Percentiles rank a stretch among this genome's conserved stretches.
phyloP scores from a whole-genome alignment of 2,113 vertebrate genomes.

The sheep (Ovis aries) region DNA sequence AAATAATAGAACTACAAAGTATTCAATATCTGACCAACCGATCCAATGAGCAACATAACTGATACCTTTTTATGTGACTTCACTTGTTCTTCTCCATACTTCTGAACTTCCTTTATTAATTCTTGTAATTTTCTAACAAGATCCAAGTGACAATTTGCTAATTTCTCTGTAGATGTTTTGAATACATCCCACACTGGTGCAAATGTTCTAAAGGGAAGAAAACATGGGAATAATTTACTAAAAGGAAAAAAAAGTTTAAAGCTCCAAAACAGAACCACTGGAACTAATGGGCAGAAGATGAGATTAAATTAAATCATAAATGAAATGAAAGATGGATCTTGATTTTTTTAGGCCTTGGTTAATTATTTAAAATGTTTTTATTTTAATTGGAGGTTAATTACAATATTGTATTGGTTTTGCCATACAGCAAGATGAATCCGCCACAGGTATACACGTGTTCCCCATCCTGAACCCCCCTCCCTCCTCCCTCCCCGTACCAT shows the following conservation, averaged over 20 bases:
- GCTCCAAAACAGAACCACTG: not conserved
- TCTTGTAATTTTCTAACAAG: slow-evolving; percentile 95
- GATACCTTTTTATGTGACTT: slow-evolving; percentile 96
- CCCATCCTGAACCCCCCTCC: too few species aligned
- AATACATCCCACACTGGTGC: slow-evolving; percentile 97
- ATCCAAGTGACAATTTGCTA: slow-evolving; percentile 95
- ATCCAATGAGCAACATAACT: not conserved
- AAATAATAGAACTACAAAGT: slow-evolving; percentile 32
- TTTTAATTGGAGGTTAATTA: too few species aligned
- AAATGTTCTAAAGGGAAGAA: slow-evolving; percentile 87
- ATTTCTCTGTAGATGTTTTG: slow-evolving; percentile 95
- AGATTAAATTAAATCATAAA: slow-evolving; percentile 37
- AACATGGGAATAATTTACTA: slow-evolving; percentile 22
- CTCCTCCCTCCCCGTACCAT: too few species aligned
- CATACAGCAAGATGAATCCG: too few species aligned
- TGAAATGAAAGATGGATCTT: not conserved
- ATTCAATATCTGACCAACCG: slow-evolving; percentile 39
- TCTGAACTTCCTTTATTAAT: slow-evolving; percentile 97
- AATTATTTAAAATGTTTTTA: slow-evolving; percentile 5
- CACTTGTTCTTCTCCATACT: slow-evolving; percentile 96
- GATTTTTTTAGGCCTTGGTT: not conserved
- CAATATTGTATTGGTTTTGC: too few species aligned
- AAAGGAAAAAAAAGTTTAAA: slow-evolving; percentile 4
- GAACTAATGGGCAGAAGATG: slow-evolving; percentile 4
- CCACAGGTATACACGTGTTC: too few species aligned